Base-by-base conservation (phyloP, 1,140 invertebrate genomes). In the Oryctes rhinoceros region DNA sequence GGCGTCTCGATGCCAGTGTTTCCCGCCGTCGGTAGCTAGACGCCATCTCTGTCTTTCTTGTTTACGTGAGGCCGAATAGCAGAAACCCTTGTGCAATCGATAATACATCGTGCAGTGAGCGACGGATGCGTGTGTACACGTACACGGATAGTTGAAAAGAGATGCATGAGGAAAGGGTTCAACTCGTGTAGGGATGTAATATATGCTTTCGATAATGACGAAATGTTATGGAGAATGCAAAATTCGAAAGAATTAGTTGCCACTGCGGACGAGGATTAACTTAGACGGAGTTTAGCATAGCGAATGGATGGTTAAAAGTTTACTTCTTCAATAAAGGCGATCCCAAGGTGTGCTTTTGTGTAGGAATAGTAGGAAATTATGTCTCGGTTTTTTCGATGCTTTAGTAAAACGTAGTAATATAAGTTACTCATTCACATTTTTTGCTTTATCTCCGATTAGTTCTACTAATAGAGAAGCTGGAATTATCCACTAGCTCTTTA, bases 51-150 rank as follows among this genome's bases (percentile, higher is more conserved):
- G 18, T 71, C 65, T 9, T 71, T 30, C 65, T 37, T 71, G 65
- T 71, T 71, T 71, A 71, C 24, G 35, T 15, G 65, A 37, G n/a
- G 65, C 65, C 65, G 65, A 71, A 71, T 24, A 15, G 65, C 24
- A 71, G 65, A 71, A 71, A 71, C 20, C 65, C 65, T 71, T 37
- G 65, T 71, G 35, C 65, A 71, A 71, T 71, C 65, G 65, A 71
- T 71, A 71, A 71, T 37, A 71, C 65, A 37, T 71, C 65, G 20
- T 35, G 65, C 65, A 71, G n/a, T 15, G 65, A 71, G 18, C 24
- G 65, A 30, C 13, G 65, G 65, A 71, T 13, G 65, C 18, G 20
- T 37, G 65, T 15, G 65, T 71, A 24, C 9, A 35, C 24, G 3
- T 24, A 71, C 35, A 15, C 35, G 11, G 18, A 71, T 35, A 37